Percentiles rank a stretch among this genome's conserved stretches.
phyloP scores from a whole-genome alignment of 2,797 vertebrate genomes.

The Sebastes nivosus region DNA sequence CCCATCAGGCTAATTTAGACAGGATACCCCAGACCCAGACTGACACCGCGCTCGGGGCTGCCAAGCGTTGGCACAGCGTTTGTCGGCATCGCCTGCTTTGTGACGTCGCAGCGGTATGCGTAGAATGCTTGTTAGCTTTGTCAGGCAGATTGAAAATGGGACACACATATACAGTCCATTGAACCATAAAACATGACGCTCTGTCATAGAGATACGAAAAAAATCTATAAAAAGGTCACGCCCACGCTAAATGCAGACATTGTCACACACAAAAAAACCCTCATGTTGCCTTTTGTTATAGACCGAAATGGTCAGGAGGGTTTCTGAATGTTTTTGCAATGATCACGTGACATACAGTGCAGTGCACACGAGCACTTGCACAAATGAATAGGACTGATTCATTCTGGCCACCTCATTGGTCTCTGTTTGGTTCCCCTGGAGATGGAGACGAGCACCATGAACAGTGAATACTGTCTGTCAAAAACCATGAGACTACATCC shows the following conservation, averaged over 20 bases:
- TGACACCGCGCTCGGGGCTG: slow-evolving; percentile 9
- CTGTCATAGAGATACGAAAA: not conserved
- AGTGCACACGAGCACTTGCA: slow-evolving; percentile 44
- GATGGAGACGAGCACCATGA: slow-evolving; percentile 59
- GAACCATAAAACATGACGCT: slow-evolving; percentile 19
- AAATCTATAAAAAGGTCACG: not conserved
- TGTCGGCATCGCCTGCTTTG: slow-evolving; percentile 58
- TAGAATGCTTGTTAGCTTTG: slow-evolving; percentile 70
- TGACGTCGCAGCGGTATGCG: slow-evolving; percentile 67
- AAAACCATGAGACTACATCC: slow-evolving; percentile 67
- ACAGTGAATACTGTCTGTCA: slow-evolving; percentile 67
- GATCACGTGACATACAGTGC: slow-evolving; percentile 59
- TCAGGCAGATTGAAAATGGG: slow-evolving; percentile 52
- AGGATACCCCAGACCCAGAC: not conserved
- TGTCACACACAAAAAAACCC: not conserved
- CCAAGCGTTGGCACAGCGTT: slow-evolving; percentile 35
- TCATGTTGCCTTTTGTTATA: slow-evolving; percentile 11
- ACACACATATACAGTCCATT: slow-evolving; percentile 22
- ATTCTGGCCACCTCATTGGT: slow-evolving; percentile 54
- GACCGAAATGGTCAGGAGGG: slow-evolving; percentile 5
- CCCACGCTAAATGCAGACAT: not conserved
- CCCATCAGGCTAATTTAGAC: slow-evolving; percentile 18
- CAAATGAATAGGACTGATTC: slow-evolving; percentile 71
- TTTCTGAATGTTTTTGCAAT: slow-evolving; percentile 32
- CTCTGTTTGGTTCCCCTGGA: slow-evolving; percentile 67